Evolutionary conservation across 2,797 vertebrate species (phyloP).

Genomic region (Darevskia nairensis): DNA sequence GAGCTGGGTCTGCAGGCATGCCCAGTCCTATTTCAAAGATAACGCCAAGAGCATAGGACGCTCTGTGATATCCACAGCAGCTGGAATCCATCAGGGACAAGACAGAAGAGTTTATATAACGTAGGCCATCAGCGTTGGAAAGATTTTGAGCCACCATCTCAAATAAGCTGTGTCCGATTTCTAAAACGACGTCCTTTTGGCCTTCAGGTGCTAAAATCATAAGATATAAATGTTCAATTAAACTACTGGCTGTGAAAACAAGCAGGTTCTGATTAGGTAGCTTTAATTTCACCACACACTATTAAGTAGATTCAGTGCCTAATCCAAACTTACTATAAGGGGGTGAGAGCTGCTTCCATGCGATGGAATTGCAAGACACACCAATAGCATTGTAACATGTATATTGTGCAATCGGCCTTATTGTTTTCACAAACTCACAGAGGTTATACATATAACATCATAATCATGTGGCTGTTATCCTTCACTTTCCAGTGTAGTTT

Average conservation of each 20-base stretch:
- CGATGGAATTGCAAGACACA: not conserved
- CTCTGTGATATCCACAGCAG: conserved; percentile 89
- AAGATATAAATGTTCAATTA: conserved; percentile 13
- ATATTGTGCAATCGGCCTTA: too few species aligned
- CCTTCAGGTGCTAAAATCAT: conserved; percentile 55
- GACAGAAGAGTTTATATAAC: conserved; percentile 68
- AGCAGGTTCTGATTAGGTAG: not conserved
- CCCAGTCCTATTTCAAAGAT: conserved; percentile 86
- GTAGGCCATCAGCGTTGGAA: conserved; percentile 67
- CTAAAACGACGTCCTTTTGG: conserved; percentile 62
- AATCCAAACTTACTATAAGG: not conserved
- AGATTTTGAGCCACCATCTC: conserved; percentile 77
- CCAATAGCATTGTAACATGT: too few species aligned
- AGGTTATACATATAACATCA: too few species aligned
- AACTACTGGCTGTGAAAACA: conserved; percentile 47
- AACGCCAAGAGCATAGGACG: conserved; percentile 88
- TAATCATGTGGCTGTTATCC: too few species aligned
- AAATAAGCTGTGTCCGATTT: conserved; percentile 81
- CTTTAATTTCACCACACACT: not conserved
- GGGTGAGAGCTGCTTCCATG: not conserved
- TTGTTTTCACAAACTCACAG: too few species aligned
- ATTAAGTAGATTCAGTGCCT: not conserved
- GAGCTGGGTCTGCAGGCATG: conserved; percentile 75
- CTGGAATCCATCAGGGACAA: conserved; percentile 83
- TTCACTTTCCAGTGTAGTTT: too few species aligned